Base-by-base conservation (phyloP, 2,888 invertebrate species). In the Aspidiotus destructor region DNA sequence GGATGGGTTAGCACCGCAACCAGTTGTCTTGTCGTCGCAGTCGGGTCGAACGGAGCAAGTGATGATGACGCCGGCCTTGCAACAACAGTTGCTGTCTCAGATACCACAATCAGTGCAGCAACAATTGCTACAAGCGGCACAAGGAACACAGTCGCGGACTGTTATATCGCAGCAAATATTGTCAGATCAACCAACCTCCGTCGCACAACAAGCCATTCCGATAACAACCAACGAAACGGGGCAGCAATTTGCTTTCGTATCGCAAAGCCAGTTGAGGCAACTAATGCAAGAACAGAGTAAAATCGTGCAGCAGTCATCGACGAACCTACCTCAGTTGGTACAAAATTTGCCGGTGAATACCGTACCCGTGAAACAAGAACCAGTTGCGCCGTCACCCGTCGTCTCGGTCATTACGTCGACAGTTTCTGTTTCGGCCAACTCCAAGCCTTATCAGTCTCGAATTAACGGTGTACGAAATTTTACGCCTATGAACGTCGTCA, bases 401-500 rank as follows among this genome's bases (percentile, higher is more conserved):
- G 62, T 58, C 9, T 60, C 69, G 15, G 62, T 62, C n/a, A 65
- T 69, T 48, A 65, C 60, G 17, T 69, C 69, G 7, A 62, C 61
- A 9, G 60, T 63, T 10, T 52, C 60, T 13, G 63, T 44, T 0
- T 42, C n/a, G 11, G 65, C 62, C 41, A 61, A 55, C 41, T 52
- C 60, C 28, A 65, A 62, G 61, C 69, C 64, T 7, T 61, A 41
- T 11, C 41, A 62, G 42, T 64, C 70, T 7, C 60, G 70, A n/a
- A 70, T 70, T 15, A 70, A 70, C 55, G 70, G 70, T 8, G 55
- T 68, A 17, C 62, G 70, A n/a, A 55, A 16, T 55, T 44, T 62
- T 10, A 28, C 52, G 42, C 61, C 67, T 7, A 60, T 68, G 17
- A 67, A 62, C 40, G 52, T 68, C 10, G 62, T 62, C 9, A 44